Percentiles rank a stretch among this genome's conserved stretches.
These are phyloP conservation scores for Cheiracanthium punctorium DNA, from an alignment of 2,888 invertebrate species.

Conservation along the genomic window DNA sequence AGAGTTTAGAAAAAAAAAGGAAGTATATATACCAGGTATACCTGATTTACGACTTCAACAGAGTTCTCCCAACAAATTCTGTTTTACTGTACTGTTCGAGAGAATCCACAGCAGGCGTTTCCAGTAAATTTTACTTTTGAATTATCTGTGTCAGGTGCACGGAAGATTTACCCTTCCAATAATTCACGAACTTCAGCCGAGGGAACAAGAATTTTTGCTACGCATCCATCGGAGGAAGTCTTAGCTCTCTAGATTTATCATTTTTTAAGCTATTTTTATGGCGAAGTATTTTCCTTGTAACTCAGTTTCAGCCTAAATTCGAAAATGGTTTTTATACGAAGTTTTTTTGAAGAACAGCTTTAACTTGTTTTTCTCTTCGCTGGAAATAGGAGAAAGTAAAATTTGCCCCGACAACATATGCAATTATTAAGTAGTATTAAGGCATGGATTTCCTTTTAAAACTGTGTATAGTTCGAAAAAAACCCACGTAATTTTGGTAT, in stretches of 20 bases:
- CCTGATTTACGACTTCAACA: not conserved
- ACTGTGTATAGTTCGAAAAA: no score
- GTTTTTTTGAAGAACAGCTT: no score
- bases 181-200: slow-evolving; percentile 31
- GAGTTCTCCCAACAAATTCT: slow-evolving; percentile 3
- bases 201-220: slow-evolving; percentile 17
- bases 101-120: slow-evolving; percentile 1
- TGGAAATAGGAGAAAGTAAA: no score
- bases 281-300: not conserved
- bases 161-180: slow-evolving; percentile 47
- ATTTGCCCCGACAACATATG: no score
- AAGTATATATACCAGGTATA: not conserved
- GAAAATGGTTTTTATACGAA: not conserved
- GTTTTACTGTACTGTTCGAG: not conserved
- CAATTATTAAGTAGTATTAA: no score
- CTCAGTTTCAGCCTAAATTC: not conserved
- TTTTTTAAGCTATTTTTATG: slow-evolving; percentile 1
- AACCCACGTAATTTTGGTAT: no score
- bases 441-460: no score
- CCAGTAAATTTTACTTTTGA: slow-evolving; percentile 52
- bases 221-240: not conserved
- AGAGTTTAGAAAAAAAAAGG: not conserved
- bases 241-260: not conserved
- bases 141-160: slow-evolving; percentile 55
- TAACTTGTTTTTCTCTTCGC: no score